Percentiles rank a stretch among this genome's conserved stretches.
Conservation (phyloP, 1,140 invertebrate species). For the Zeugodacus cucurbitae region DNA sequence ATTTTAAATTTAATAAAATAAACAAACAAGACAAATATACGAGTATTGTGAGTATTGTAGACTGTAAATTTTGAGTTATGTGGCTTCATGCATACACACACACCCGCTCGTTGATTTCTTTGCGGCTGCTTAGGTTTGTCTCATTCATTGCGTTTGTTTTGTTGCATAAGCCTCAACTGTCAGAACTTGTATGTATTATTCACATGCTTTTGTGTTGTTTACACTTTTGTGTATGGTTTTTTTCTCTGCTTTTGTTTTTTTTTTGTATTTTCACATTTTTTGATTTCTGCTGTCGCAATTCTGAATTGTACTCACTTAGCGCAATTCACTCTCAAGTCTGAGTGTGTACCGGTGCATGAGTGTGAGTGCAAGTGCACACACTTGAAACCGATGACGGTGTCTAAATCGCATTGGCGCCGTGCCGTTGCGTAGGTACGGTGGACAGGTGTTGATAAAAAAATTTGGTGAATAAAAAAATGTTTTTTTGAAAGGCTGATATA, state of each 20-base stretch:
- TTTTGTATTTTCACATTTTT: not conserved
- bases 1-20: not conserved
- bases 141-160: not conserved
- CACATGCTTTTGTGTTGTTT: not conserved
- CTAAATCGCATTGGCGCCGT: not conserved
- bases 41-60: not conserved
- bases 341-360: not conserved
- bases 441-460: not conserved
- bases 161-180: not conserved
- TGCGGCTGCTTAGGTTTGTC: not conserved
- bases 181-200: not conserved
- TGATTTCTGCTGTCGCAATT: not conserved
- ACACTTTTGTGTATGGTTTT: not conserved
- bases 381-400: not conserved
- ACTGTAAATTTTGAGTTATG: no score
- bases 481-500: not conserved
- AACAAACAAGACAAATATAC: not conserved
- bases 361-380: constrained; percentile 9
- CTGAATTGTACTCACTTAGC: constrained; percentile 20
- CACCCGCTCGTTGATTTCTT: no score
- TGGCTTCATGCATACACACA: no score
- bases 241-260: not conserved
- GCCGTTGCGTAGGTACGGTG: not conserved
- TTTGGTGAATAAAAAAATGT: not conserved
- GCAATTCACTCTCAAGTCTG: constrained; percentile 2